A percentile compares a stretch with the other conserved stretches of the same genome.
phyloP scores from a whole-genome alignment of 2,113 vertebrate genomes.

The Nothocercus nigrocapillus region DNA sequence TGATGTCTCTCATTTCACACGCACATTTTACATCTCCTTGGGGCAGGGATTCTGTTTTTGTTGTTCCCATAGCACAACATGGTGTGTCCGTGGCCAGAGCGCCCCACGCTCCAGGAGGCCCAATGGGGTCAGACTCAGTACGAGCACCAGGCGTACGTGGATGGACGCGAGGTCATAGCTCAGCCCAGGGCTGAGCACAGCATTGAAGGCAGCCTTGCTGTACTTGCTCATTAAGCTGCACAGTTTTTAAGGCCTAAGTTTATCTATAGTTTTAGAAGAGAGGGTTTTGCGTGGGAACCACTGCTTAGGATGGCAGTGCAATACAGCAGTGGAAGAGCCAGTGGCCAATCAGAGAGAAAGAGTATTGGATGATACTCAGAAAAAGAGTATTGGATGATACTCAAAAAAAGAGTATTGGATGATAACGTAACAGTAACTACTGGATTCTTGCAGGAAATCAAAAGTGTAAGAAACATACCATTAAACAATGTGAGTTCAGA shows the following conservation, averaged over 20 bases:
- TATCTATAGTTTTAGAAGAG: not conserved
- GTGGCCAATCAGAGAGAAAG: not conserved
- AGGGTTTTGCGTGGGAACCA: not conserved
- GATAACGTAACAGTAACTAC: not conserved
- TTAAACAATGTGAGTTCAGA: not conserved
- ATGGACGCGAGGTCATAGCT: not conserved
- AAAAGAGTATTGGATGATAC: not conserved
- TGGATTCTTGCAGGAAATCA: not conserved
- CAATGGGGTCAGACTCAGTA: not conserved
- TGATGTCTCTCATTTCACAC: not conserved
- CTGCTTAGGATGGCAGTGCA: not conserved
- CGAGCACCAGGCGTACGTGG: not conserved
- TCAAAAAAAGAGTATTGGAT: not conserved
- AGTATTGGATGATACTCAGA: no score
- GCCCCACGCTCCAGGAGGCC: not conserved
- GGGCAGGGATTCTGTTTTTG: not conserved
- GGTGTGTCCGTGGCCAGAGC: not conserved
- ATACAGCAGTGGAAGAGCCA: not conserved
- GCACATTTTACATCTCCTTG: not conserved
- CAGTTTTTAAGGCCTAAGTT: not conserved
- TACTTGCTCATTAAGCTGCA: not conserved
- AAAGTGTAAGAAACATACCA: not conserved
- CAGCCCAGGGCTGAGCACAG: not conserved
- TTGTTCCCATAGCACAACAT: not conserved
- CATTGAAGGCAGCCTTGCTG: not conserved